These are phyloP conservation scores for Pitta sordida DNA, from an alignment of 2,113 vertebrate species.

Conservation along the genomic window DNA sequence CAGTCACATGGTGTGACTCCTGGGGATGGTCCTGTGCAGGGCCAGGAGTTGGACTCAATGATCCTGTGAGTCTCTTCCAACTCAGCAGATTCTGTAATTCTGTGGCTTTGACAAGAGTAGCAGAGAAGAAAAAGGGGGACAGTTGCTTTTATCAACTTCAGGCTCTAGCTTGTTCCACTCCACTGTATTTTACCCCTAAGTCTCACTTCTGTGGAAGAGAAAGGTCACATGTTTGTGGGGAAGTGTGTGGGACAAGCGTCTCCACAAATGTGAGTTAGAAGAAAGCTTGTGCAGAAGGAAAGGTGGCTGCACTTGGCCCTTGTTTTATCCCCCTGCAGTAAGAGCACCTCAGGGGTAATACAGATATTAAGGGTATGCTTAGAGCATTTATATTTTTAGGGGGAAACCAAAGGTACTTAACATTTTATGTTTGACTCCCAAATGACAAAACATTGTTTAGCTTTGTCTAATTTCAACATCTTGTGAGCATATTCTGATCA, in stretches of 20 bases:
- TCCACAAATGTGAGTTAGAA: background rate
- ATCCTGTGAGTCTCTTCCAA: background rate
- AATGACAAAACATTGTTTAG: background rate
- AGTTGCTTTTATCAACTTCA: background rate
- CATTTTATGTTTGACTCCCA: background rate
- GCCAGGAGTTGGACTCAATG: background rate
- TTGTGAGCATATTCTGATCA: background rate
- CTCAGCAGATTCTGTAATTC: background rate
- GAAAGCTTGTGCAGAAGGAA: background rate
- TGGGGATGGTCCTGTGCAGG: background rate
- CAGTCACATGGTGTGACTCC: background rate
- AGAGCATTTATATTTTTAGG: background rate
- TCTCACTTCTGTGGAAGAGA: background rate
- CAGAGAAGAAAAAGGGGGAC: background rate
- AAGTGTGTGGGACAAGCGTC: background rate
- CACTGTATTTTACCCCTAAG: background rate
- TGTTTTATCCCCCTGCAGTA: background rate
- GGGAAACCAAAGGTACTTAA: background rate
- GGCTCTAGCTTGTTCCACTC: background rate
- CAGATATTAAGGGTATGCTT: background rate
- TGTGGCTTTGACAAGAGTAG: background rate
- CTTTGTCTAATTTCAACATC: background rate
- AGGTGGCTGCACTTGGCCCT: background rate
- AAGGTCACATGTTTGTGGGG: background rate
- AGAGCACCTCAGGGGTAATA: background rate